phyloP scores from a whole-genome alignment of 1,140 invertebrate species.

The Oryctes rhinoceros region DNA sequence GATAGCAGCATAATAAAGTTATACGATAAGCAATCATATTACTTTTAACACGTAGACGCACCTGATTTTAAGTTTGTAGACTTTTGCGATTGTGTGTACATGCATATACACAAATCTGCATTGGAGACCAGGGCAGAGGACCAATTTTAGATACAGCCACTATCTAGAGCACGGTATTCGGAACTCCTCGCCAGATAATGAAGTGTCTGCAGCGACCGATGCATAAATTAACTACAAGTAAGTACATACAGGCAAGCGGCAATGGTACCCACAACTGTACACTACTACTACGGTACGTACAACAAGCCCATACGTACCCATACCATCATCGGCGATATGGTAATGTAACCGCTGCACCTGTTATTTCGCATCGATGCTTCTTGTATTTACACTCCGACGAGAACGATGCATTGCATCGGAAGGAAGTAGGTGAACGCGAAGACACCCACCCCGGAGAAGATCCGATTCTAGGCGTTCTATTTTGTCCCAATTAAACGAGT shows the following conservation, averaged over 20 bases:
- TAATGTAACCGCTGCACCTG: constrained; percentile 21
- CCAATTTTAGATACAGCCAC: no score
- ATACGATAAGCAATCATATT: no score
- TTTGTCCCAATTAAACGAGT: neutral
- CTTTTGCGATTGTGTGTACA: no score
- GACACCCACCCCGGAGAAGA: neutral
- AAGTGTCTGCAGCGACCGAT: constrained; percentile 32
- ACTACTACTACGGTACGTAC: no score
- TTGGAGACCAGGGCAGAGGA: no score
- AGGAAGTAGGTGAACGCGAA: neutral
- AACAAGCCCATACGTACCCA: neutral
- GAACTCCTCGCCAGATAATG: constrained; percentile 11
- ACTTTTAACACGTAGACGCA: no score
- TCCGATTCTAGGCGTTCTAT: neutral
- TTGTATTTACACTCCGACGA: neutral
- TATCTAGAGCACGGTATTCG: no score
- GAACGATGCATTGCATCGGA: no score
- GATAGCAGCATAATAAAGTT: no score
- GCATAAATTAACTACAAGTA: constrained; percentile 38
- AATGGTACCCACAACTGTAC: neutral
- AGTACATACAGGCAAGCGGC: neutral
- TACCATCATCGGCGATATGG: neutral
- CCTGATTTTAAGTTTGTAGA: no score
- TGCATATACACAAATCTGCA: no score
- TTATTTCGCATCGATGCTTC: constrained; percentile 33